Base-by-base conservation (phyloP, 2,113 vertebrate species). In the Rousettus leschenaultii region DNA sequence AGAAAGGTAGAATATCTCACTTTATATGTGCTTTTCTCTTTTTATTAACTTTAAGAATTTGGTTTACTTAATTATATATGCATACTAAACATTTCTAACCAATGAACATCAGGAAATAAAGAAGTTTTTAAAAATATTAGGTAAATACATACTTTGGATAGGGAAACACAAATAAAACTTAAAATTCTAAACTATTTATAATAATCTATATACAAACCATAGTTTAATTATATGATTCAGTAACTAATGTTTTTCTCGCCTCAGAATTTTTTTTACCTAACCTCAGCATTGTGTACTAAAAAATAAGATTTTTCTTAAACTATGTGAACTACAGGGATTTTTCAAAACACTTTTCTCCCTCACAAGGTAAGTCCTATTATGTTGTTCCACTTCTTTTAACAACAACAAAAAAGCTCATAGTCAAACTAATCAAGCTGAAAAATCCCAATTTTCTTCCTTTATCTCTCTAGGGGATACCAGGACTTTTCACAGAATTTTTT, bases 391-490 rank as follows among this genome's bases (percentile, higher is more conserved):
- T 92, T 95, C 86, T 97, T 95, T 97, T 97, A 97, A 45, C 14
- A 97, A 90, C 95, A 95, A 90, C 95, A 95, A 95, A 96, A 98
- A 98, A 95, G 74, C 95, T 97, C 97, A 97, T 97, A 98, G 96
- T 97, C 97, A 98, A 98, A 97, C 86, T 95, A 98, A 98, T 97
- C 94, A 98, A 97, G 92, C 90, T 88, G 87, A 97, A 98, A 98
- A 98, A 96, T 93, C 80, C 94, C 93, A 93, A 93, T 98, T 97
- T 97, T 95, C 96, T 97, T 98, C 90, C 92, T 94, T 13, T 1
- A 38, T 53, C 63, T 97, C 95, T 94, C 91, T 48, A 98, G 91
- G 91, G 96, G 73, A 11, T 6, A 91, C 78, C 53, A 90, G 74
- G 95, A 55, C 91, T 87, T 97, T 98, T 97, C 98, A 93, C 61